Evolutionary conservation across 1,140 invertebrate species (phyloP).

Genomic region (Agrilus planipennis): DNA sequence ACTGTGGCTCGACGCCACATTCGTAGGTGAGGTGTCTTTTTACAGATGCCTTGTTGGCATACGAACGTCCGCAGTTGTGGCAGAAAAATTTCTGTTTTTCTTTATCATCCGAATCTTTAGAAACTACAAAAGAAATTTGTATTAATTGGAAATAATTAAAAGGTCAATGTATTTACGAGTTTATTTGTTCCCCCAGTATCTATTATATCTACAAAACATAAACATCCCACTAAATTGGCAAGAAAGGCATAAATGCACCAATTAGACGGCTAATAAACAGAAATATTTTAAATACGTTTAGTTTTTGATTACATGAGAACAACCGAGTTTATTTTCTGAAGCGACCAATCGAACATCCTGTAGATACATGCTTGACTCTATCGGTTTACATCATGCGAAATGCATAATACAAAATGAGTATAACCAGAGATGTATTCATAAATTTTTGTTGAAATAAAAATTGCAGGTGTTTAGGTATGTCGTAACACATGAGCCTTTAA

Average conservation of each 20-base stretch:
- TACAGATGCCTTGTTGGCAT: slow-evolving; percentile 1
- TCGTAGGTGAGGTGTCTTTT: slow-evolving; percentile 7
- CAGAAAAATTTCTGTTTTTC: slow-evolving; percentile 27
- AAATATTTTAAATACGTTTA: no score
- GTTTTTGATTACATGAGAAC: no score
- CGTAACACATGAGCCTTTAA: neutral
- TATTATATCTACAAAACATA: neutral
- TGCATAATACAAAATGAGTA: neutral
- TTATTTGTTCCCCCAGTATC: no score
- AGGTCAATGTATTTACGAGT: no score
- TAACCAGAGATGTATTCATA: neutral
- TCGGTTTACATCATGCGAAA: neutral
- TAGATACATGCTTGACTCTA: no score
- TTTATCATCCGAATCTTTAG: neutral
- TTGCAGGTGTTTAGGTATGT: slow-evolving; percentile 34
- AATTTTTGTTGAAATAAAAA: neutral
- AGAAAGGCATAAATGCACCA: neutral
- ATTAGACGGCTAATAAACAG: no score
- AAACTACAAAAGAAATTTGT: neutral
- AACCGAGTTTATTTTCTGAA: no score
- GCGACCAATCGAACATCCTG: no score
- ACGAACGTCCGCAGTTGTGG: slow-evolving; percentile 17
- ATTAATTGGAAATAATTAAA: neutral
- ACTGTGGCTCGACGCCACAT: slow-evolving; percentile 9
- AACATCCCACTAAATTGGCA: neutral